Evolutionary conservation across 2,888 invertebrate species (phyloP).

Genomic region (Ophioninae sp.): DNA sequence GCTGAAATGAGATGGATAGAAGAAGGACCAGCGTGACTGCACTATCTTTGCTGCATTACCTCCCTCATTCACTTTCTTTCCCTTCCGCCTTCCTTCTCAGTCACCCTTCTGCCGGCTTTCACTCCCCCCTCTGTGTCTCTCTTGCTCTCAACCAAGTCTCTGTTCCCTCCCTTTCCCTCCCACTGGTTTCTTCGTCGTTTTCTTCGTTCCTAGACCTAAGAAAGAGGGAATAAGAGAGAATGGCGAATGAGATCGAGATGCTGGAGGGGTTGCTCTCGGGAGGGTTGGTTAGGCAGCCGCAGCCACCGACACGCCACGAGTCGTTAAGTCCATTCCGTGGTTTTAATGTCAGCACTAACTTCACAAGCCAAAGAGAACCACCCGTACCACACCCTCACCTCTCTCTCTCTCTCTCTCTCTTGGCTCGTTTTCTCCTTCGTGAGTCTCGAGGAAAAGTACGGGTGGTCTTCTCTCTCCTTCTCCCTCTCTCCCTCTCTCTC

Average conservation of each 20-base stretch:
- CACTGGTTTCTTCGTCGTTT: neutral
- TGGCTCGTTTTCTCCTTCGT: conserved; percentile 17
- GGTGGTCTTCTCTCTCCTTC: neutral
- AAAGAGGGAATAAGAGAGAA: conserved; percentile 42
- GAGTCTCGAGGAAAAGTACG: conserved; percentile 31
- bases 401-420: conserved; percentile 23
- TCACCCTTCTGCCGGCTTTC: too few species aligned
- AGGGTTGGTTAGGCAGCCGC: conserved; percentile 67
- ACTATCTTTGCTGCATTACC: conserved; percentile 36
- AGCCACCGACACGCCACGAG: conserved; percentile 75
- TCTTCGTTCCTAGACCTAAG: neutral
- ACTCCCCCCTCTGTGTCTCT: too few species aligned
- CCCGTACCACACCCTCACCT: neutral
- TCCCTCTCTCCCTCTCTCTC: conserved; percentile 32
- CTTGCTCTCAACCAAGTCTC: too few species aligned
- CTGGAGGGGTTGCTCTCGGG: conserved; percentile 49
- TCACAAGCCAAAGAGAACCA: conserved; percentile 65
- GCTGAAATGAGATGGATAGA: conserved; percentile 53
- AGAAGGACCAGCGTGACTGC: conserved; percentile 45
- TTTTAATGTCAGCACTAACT: conserved; percentile 76
- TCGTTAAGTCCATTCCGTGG: conserved; percentile 76
- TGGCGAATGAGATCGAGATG: conserved; percentile 52
- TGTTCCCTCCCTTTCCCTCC: conserved; percentile 14
- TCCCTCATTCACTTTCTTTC: neutral
- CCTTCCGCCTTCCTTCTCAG: neutral